Evolutionary conservation across 2,888 invertebrate species (phyloP).

Genomic region (Arrhopalites spinosus): DNA sequence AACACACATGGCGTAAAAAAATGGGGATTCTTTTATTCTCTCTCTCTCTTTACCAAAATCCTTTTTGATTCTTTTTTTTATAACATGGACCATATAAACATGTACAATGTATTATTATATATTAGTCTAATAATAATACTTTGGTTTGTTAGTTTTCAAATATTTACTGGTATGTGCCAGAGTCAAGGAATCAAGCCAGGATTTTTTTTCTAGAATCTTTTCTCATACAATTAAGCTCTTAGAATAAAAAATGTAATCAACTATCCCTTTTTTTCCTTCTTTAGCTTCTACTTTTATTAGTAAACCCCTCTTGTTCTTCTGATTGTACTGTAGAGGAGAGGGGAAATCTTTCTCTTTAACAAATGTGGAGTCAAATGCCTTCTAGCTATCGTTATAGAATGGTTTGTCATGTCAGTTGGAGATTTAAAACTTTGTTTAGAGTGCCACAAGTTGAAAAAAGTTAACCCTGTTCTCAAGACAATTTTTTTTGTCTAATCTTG

Average conservation of each 20-base stretch:
- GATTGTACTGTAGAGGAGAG: too few species aligned
- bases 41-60: background rate
- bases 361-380: background rate
- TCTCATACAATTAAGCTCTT: too few species aligned
- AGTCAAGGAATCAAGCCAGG: too few species aligned
- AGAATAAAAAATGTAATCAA: conserved; percentile 9
- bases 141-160: too few species aligned
- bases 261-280: background rate
- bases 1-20: background rate
- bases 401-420: too few species aligned
- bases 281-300: too few species aligned
- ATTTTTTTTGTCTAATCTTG: too few species aligned
- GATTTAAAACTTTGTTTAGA: background rate
- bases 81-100: background rate
- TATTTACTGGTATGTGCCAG: too few species aligned
- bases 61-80: background rate
- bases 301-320: background rate
- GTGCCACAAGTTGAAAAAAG: background rate
- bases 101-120: too few species aligned
- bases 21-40: background rate
- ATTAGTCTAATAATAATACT: too few species aligned
- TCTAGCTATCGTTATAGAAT: too few species aligned
- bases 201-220: too few species aligned
- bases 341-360: background rate
- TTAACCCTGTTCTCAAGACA: background rate